Evolutionary conservation across 2,113 vertebrate genomes (phyloP), one percentile per base, ranked within the genome.

Genomic region (Xiphophorus couchianus): DNA sequence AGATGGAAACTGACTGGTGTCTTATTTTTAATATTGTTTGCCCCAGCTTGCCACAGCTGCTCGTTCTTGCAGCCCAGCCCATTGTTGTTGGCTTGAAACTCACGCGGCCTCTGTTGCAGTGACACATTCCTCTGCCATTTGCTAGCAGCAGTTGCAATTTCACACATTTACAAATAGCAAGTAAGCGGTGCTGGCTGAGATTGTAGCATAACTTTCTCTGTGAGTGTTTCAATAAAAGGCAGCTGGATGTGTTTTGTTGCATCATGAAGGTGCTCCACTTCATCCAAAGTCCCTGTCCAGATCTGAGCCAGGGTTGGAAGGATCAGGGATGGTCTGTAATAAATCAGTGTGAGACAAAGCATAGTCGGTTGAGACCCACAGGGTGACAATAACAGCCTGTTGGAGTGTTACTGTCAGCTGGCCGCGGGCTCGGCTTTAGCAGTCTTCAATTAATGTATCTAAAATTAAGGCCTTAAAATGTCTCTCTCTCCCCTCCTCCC

Each of bases 21-120:
- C 72, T 33, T 70, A 58, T 31, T 17, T 78, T 66, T 77, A 39
- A n/a, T 84, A 76, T 89, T 42, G 48, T 83, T 66, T 79, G 88
- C 71, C 67, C 67, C 78, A 77, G 74, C 80, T 68, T 83, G 82
- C 81, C 76, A 37, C 74, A 77, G 82, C 79, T 80, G 81, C n/a
- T 61, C 33, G 30, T 73, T 75, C 77, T 84, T 70, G 71, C 58
- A 65, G 80, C 78, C 78, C 30, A 61, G 74, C 78, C 73, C 77
- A 22, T 25, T 8, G 22, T 58, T 27, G 62, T 69, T 30, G 48
- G 76, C 27, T 48, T 17, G 44, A 19, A 6, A 48, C 14, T 48
- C 39, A 42, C 4, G 39, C 4, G 12, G 39, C 14, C 44, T 48
- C 44, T 7, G 17, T 19, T 0, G 44, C 74, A 35, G 65, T 17